phyloP scores from a whole-genome alignment of 2,797 vertebrate genomes.

The Anabas testudineus region DNA sequence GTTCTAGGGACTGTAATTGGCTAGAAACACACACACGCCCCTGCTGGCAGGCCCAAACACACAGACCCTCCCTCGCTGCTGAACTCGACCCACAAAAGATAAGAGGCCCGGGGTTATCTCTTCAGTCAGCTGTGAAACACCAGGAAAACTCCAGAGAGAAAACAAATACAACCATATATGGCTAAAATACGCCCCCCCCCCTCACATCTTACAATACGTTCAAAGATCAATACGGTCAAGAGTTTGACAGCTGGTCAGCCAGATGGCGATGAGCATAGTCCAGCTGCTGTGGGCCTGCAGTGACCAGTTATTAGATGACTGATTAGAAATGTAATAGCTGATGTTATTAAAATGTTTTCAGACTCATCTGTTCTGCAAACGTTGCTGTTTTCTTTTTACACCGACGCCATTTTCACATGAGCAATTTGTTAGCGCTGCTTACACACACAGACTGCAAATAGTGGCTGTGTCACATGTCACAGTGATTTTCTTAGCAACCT shows the following conservation, averaged over 20 bases:
- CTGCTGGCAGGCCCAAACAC: slow-evolving; percentile 28
- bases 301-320: slow-evolving; percentile 1
- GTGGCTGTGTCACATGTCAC: neutral
- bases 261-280: slow-evolving; percentile 42
- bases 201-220: neutral
- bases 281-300: neutral
- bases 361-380: too few relatives aligned
- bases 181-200: neutral
- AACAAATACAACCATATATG: slow-evolving; percentile 13
- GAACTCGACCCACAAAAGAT: slow-evolving; percentile 60
- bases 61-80: slow-evolving; percentile 6
- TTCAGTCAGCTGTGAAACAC: slow-evolving; percentile 35
- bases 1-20: slow-evolving; percentile 64
- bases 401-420: neutral
- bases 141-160: slow-evolving; percentile 11
- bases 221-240: slow-evolving; percentile 33
- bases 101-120: slow-evolving; percentile 44
- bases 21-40: slow-evolving; percentile 48
- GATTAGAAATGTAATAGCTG: neutral
- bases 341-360: too few relatives aligned
- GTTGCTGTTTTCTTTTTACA: neutral
- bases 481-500: neutral
- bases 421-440: neutral
- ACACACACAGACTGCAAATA: slow-evolving; percentile 9
- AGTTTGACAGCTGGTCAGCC: slow-evolving; percentile 17